These are phyloP conservation scores for Brachynemurus nebulosus DNA, from an alignment of 2,888 invertebrate genomes.

Conservation along the genomic window DNA sequence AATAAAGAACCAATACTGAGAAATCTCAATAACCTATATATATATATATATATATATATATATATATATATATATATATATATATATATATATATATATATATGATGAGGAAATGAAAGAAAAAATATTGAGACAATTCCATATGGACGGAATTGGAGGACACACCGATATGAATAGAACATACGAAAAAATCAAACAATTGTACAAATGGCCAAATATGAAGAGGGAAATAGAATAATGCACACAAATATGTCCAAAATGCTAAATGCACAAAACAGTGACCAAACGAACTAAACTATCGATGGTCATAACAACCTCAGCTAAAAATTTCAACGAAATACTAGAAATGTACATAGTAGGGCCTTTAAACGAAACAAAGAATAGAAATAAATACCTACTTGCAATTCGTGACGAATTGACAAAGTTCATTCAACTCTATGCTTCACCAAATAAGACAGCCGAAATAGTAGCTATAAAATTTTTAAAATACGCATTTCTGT, in stretches of 20 bases:
- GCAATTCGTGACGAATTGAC: too few species aligned
- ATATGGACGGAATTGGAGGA: not conserved
- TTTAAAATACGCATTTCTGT: not conserved
- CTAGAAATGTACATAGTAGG: not conserved
- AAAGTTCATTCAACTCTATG: not conserved
- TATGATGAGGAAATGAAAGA: too few species aligned
- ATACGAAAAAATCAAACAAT: not conserved
- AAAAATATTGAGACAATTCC: not conserved
- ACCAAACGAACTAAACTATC: not conserved
- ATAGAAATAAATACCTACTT: not conserved
- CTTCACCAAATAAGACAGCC: not conserved
- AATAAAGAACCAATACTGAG: too few species aligned
- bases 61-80: too few species aligned
- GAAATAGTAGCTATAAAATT: not conserved
- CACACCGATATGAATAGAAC: not conserved
- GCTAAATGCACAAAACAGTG: not conserved
- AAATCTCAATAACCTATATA: too few species aligned
- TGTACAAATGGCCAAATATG: not conserved
- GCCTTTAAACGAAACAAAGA: not conserved
- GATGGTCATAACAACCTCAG: not conserved
- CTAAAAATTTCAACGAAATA: not conserved
- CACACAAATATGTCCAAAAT: not conserved
- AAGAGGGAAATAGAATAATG: not conserved
- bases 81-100: too few species aligned
- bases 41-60: too few species aligned